Evolutionary conservation across 2,113 vertebrate species (phyloP).

Genomic region (Apistogramma diplotaenia): DNA sequence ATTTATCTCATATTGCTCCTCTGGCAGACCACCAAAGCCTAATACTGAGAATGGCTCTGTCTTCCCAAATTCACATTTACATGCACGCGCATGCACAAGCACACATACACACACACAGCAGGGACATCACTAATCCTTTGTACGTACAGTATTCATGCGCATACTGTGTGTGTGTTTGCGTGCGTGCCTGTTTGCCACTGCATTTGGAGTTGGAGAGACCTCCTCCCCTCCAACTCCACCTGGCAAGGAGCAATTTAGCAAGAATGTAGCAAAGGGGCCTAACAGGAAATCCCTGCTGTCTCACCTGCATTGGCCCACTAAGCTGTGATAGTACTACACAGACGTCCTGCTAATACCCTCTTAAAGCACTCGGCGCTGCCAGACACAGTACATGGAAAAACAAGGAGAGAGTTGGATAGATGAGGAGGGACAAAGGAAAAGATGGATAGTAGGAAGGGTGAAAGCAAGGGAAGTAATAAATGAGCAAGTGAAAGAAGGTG

Average conservation of each 20-base stretch:
- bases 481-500: not conserved
- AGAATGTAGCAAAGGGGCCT: slow-evolving; percentile 64
- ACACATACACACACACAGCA: slow-evolving; percentile 13
- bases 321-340: slow-evolving; percentile 61
- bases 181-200: not conserved
- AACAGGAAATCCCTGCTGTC: slow-evolving; percentile 75
- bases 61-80: slow-evolving; percentile 21
- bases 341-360: slow-evolving; percentile 59
- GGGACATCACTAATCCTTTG: slow-evolving; percentile 59
- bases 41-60: slow-evolving; percentile 64
- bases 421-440: slow-evolving; percentile 22
- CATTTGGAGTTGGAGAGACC: slow-evolving; percentile 1
- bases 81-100: slow-evolving; percentile 19
- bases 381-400: slow-evolving; percentile 14
- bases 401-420: slow-evolving; percentile 18
- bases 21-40: slow-evolving; percentile 64
- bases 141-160: slow-evolving; percentile 1
- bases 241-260: slow-evolving; percentile 68
- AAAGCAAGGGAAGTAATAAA: not conserved
- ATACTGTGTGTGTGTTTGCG: slow-evolving; percentile 7
- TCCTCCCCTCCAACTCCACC: slow-evolving; percentile 44
- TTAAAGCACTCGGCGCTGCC: slow-evolving; percentile 53
- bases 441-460: not conserved
- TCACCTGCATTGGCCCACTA: slow-evolving; percentile 64
- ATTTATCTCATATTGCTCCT: slow-evolving; percentile 71